These are phyloP conservation scores for Myiopsitta monachus DNA, from an alignment of 2,113 vertebrate species.

Conservation along the genomic window DNA sequence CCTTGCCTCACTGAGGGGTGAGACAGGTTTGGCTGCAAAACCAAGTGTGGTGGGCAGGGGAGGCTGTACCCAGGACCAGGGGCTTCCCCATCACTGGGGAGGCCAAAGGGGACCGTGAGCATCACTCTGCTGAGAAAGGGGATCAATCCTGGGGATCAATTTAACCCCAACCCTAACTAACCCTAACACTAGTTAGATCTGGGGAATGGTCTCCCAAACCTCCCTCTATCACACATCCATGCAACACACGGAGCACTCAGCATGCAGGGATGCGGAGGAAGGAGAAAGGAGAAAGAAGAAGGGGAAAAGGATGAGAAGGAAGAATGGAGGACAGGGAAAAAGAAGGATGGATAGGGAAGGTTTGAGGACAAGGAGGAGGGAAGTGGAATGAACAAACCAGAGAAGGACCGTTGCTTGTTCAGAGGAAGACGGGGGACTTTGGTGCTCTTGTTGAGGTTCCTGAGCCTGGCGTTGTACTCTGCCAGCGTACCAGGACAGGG, in stretches of 20 bases:
- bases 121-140: background rate
- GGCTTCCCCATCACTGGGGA: background rate
- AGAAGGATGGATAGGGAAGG: background rate
- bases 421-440: constrained; percentile 68
- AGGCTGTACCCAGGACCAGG: background rate
- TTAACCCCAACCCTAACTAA: background rate
- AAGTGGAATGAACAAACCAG: constrained; percentile 83
- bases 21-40: background rate
- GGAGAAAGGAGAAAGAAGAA: background rate
- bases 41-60: rapidly evolving
- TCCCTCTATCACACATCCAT: background rate
- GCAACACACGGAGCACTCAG: constrained; percentile 35
- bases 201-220: background rate
- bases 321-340: background rate
- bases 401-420: constrained; percentile 83
- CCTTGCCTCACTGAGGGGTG: background rate
- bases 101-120: background rate
- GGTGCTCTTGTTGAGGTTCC: constrained; percentile 76
- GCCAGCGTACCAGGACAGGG: constrained; percentile 70
- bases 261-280: constrained; percentile 33
- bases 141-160: background rate
- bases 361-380: background rate
- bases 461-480: constrained; percentile 93
- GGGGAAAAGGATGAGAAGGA: background rate
- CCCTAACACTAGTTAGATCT: background rate